Percentiles rank a stretch among this genome's conserved stretches.
These are phyloP conservation scores for Acipenser oxyrinchus DNA, from an alignment of 2,797 vertebrate species.

Conservation along the genomic window DNA sequence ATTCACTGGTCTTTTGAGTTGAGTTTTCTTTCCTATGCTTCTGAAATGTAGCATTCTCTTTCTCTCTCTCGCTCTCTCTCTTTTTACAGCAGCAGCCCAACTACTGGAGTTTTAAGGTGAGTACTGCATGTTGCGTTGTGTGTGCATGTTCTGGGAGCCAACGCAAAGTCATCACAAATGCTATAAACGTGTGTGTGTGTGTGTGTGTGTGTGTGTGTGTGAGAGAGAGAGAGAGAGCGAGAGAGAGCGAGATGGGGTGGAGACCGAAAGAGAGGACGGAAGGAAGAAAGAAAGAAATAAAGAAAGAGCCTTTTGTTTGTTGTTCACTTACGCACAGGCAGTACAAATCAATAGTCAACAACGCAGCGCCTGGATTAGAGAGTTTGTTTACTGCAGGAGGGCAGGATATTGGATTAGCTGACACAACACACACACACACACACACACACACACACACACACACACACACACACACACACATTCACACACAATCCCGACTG, in stretches of 20 bases:
- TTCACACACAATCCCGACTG: background rate
- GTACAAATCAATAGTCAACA: constrained; percentile 9
- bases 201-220: constrained; percentile 13
- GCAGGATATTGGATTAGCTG: constrained; percentile 6
- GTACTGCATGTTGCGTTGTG: too few species aligned
- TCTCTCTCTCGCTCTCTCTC: constrained; percentile 37
- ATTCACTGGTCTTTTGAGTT: background rate
- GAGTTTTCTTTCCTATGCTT: too few species aligned
- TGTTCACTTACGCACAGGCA: too few species aligned
- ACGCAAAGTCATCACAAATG: too few species aligned
- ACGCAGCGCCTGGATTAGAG: background rate
- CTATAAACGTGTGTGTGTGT: constrained; percentile 7
- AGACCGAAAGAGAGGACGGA: constrained; percentile 7
- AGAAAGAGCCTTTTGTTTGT: too few species aligned
- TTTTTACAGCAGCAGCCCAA: constrained; percentile 4
- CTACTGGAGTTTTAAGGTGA: too few species aligned
- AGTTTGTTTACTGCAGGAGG: constrained; percentile 12
- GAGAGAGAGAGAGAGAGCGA: constrained; percentile 1
- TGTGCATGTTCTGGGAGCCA: too few species aligned
- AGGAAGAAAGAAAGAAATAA: too few species aligned
- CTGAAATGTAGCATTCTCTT: background rate
- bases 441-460: background rate
- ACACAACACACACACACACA: background rate
- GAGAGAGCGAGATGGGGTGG: constrained; percentile 15
- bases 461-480: background rate